Evolutionary conservation across 2,888 invertebrate species (phyloP), one percentile per base, ranked within the genome.

Genomic region (Scrobipalpa costella): DNA sequence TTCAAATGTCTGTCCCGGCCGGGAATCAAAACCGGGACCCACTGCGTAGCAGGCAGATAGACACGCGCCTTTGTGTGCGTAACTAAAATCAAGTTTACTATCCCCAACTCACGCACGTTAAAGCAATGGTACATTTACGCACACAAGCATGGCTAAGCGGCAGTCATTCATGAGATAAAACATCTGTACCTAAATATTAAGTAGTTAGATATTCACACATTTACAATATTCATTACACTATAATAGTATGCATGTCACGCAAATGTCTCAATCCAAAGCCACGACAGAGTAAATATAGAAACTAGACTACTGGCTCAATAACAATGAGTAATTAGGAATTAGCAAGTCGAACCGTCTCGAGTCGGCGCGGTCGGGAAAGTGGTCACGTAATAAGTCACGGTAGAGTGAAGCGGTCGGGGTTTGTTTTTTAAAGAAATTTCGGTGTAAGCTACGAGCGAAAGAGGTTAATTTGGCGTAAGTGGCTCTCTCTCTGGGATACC

Each of bases 251-350:
- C 44, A 44, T 44, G 15, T 44, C 44, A 44, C 44, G 44, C 44
- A 44, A 44, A 44, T 15, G 13, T 40, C 13, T 40, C 40, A 11
- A 40, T 40, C 13, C 40, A 40, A 11, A 40, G 2, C 2, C 40
- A 40, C 13, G 44, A 44, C 15, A 44, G 44, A 13, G 15, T 44
- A 15, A 44, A 44, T 9, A 15, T 15, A 44, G 44, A 44, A 44
- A 44, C 44, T 44, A 15, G 44, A 44, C n/a, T 44, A 44, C 44
- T 44, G n/a, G 44, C 44, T 44, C 44, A 44, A 44, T 44, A 15
- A 44, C 44, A 44, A 44, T 27, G 27, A 27, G 27, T 27, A 27
- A 27, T 44, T 44, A 44, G 6, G 15, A n/a, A 44, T 44, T 44
- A 44, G 44, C 44, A 44, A 44, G 44, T 44, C 11, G 11, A 52